Base-by-base conservation (phyloP, 2,888 invertebrate species). In the Loripinus fragilis region DNA sequence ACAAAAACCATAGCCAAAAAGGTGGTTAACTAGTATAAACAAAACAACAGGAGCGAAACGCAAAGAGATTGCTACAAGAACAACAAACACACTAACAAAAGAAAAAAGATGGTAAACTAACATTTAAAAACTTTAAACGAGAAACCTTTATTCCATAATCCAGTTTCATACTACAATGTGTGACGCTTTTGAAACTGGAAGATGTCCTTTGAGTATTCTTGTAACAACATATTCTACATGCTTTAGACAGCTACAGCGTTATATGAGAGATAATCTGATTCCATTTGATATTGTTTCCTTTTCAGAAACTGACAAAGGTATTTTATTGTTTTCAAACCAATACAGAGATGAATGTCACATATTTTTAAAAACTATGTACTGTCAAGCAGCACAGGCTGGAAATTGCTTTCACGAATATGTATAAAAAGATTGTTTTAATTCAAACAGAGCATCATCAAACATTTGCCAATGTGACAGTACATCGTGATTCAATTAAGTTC, bases 111-210 rank as follows among this genome's bases (percentile, higher is more conserved):
- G 41, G 41, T 41, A 41, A 41, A 41, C 41, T 41, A 41, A 41
- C 41, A 41, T 41, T 41, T 10, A 41, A 7, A 41, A 41, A 41
- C 41, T 41, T 41, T 41, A 41, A 41, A 41, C 41, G 41, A 41
- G 41, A 41, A 15, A 41, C 41, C 41, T 41, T 41, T 41, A 41
- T 41, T 41, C 41, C 41, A 41, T 41, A 41, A 7, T 41, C 15
- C 41, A 41, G 41, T 41, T 41, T 41, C 41, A 15, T 41, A 41
- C 41, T 41, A 41, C 41, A 41, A 41, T 41, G 60, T 60, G 60
- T 60, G 60, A 60, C 20, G 60, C 60, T 33, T 60, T 60, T 33
- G 60, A 60, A 30, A 60, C 60, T 60, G 60, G 60, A 12, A 60
- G 33, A 60, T 60, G 60, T 33, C 60, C 60, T 10, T 15, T 17